phyloP scores from a whole-genome alignment of 2,888 invertebrate species.

The Caenorhabditis doughertyi region DNA sequence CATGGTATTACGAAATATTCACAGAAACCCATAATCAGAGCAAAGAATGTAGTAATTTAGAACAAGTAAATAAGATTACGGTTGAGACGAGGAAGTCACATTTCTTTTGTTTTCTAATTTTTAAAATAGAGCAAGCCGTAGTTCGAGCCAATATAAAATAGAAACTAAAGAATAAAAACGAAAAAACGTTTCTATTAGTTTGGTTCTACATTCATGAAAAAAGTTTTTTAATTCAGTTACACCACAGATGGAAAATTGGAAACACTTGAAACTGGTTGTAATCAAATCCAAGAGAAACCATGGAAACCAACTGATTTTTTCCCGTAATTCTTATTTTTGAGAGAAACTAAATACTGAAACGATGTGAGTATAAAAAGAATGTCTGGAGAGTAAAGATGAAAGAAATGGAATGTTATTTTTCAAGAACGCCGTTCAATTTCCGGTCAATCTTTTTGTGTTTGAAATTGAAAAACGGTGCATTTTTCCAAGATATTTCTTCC shows the following conservation, averaged over 20 bases:
- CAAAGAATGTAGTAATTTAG: not conserved
- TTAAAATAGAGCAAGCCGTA: too few species aligned
- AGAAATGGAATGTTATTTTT: constrained; percentile 45
- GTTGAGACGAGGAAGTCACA: too few species aligned
- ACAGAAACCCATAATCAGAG: constrained; percentile 7
- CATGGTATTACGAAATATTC: constrained; percentile 42
- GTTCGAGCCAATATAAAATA: too few species aligned
- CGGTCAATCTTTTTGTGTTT: constrained; percentile 34
- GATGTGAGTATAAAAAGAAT: not conserved
- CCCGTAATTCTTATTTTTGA: not conserved
- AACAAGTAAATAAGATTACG: constrained; percentile 1
- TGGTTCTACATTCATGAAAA: too few species aligned
- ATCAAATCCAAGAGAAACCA: constrained; percentile 1
- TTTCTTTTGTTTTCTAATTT: too few species aligned
- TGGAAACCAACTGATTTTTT: not conserved
- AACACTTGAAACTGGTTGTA: too few species aligned
- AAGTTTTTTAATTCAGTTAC: too few species aligned
- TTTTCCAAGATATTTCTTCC: constrained; percentile 5
- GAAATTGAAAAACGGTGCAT: not conserved
- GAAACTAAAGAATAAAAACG: too few species aligned
- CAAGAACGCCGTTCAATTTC: constrained; percentile 57
- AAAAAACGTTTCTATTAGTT: too few species aligned
- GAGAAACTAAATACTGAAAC: not conserved
- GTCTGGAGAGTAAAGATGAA: constrained; percentile 1
- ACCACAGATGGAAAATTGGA: too few species aligned